Evolutionary conservation across 2,888 invertebrate species (phyloP).

Genomic region (Hyposoter dolosus): DNA sequence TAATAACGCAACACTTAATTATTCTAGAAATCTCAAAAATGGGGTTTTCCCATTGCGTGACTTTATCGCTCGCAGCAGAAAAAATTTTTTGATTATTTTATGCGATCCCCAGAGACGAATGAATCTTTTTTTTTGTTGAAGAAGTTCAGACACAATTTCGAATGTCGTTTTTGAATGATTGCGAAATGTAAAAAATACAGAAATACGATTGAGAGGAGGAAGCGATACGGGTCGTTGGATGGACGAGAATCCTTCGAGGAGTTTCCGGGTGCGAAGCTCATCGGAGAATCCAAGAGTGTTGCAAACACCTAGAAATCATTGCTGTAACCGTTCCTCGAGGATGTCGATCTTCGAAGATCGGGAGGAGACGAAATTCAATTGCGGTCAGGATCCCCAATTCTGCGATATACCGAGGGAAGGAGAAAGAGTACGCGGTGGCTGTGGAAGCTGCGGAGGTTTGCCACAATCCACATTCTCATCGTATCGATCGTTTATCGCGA

Average conservation of each 20-base stretch:
- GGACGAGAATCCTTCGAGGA: background rate
- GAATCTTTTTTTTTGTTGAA: too few species aligned
- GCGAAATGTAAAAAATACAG: background rate
- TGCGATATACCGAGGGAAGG: slow-evolving; percentile 27
- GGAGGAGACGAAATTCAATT: slow-evolving; percentile 7
- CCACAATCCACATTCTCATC: slow-evolving; percentile 41
- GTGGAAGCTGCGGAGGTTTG: slow-evolving; percentile 66
- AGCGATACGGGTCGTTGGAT: slow-evolving; percentile 40
- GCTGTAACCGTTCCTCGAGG: slow-evolving; percentile 19
- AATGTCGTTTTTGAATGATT: background rate
- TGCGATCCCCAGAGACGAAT: too few species aligned
- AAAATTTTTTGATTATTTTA: too few species aligned
- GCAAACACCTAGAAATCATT: background rate
- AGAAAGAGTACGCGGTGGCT: slow-evolving; percentile 57
- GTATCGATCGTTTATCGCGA: background rate
- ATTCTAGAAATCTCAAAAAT: background rate
- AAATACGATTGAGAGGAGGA: slow-evolving; percentile 55
- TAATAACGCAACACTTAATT: slow-evolving; percentile 7
- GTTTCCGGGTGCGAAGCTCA: slow-evolving; percentile 6
- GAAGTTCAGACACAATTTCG: background rate
- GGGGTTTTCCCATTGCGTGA: too few species aligned
- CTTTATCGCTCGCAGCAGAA: too few species aligned
- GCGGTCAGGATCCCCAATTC: slow-evolving; percentile 17
- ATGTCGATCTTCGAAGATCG: background rate
- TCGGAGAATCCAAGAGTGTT: slow-evolving; percentile 34